Evolutionary conservation across 2,888 invertebrate genomes (phyloP).

Genomic region (Cabera pusaria): DNA sequence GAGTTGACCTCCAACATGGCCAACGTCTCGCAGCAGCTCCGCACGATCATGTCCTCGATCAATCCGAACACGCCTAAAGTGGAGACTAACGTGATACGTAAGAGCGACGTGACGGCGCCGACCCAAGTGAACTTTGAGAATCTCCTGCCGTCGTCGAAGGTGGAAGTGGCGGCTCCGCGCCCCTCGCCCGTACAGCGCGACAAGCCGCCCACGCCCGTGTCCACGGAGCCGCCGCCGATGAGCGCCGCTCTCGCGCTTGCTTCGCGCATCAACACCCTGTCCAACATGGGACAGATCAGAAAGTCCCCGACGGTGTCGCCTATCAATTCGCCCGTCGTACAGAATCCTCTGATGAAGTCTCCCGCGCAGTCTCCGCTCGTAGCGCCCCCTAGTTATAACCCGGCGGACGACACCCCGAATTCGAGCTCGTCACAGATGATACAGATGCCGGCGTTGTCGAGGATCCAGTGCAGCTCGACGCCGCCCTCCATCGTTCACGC

Average conservation of each 20-base stretch:
- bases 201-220: conserved; percentile 58
- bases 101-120: conserved; percentile 65
- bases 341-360: conserved; percentile 68
- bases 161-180: conserved; percentile 66
- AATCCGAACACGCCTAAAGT: conserved; percentile 78
- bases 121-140: conserved; percentile 80
- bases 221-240: conserved; percentile 59
- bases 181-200: conserved; percentile 66
- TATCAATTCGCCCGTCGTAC: conserved; percentile 67
- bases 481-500: conserved; percentile 66
- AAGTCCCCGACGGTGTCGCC: conserved; percentile 77
- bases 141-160: conserved; percentile 76
- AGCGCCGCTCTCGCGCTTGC: conserved; percentile 67
- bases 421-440: conserved; percentile 69
- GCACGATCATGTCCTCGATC: conserved; percentile 86
- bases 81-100: conserved; percentile 75
- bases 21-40: conserved; percentile 87
- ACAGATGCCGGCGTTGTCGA: conserved; percentile 78
- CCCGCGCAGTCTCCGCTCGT: conserved; percentile 69
- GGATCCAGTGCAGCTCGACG: conserved; percentile 63
- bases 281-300: conserved; percentile 63
- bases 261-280: conserved; percentile 66
- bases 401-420: conserved; percentile 54
- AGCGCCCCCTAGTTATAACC: conserved; percentile 49
- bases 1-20: conserved; percentile 88